A percentile compares a stretch with the other conserved stretches of the same genome.
These are phyloP conservation scores for Conops quadrifasciatus DNA, from an alignment of 2,888 invertebrate genomes.

Conservation along the genomic window DNA sequence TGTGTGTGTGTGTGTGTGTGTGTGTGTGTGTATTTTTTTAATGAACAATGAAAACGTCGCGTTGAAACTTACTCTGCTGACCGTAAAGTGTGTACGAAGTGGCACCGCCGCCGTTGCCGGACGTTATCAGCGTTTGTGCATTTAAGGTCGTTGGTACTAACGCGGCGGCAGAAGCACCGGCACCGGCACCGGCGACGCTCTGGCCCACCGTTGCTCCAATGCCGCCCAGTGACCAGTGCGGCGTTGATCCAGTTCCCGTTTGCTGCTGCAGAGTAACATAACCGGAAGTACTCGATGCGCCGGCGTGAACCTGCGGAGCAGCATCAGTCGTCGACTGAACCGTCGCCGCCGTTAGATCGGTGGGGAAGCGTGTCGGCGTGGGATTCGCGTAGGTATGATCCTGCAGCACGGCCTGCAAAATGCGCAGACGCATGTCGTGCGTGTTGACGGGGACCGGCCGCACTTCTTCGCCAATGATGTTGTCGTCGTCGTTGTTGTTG, in stretches of 20 bases:
- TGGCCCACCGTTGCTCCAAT: slow-evolving; percentile 51
- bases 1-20: too few species aligned
- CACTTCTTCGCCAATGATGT: slow-evolving; percentile 63
- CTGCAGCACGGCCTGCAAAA: slow-evolving; percentile 61
- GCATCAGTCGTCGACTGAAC: neutral
- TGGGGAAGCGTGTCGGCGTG: slow-evolving; percentile 51
- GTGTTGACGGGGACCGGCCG: slow-evolving; percentile 62
- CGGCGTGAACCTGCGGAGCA: neutral
- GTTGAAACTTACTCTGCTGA: slow-evolving; percentile 52
- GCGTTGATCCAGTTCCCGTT: slow-evolving; percentile 34
- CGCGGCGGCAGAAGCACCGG: slow-evolving; percentile 13
- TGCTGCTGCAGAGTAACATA: slow-evolving; percentile 9
- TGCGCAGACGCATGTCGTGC: slow-evolving; percentile 58
- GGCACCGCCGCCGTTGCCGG: neutral
- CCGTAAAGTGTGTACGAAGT: slow-evolving; percentile 50
- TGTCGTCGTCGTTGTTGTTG: too few species aligned
- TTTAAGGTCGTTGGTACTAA: neutral
- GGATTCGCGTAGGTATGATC: slow-evolving; percentile 63
- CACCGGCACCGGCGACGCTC: neutral
- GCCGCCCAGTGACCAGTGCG: slow-evolving; percentile 59
- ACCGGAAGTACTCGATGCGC: neutral
- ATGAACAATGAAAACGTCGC: neutral
- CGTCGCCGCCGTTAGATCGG: slow-evolving; percentile 40
- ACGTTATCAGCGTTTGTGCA: slow-evolving; percentile 11
- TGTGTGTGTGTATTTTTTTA: too few species aligned